phyloP scores from a whole-genome alignment of 2,797 vertebrate genomes.

The Tamandua tetradactyla region DNA sequence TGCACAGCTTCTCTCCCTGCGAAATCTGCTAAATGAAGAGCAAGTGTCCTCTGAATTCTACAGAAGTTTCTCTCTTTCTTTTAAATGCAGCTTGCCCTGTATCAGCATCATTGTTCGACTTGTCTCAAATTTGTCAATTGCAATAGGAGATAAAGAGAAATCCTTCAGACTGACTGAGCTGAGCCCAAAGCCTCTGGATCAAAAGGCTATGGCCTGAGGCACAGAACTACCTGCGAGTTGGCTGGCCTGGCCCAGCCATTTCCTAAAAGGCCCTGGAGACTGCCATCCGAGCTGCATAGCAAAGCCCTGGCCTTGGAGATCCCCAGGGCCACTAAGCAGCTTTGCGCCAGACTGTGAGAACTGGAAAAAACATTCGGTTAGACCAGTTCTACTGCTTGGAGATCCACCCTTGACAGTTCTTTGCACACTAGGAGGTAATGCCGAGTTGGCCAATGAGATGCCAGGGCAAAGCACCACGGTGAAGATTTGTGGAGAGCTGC shows the following conservation, averaged over 20 bases:
- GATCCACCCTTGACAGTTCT: background rate
- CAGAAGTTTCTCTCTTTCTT: background rate
- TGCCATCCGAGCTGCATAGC: constrained; percentile 15
- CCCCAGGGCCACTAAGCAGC: background rate
- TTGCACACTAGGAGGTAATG: background rate
- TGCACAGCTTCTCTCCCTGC: background rate
- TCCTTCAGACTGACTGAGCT: constrained; percentile 10
- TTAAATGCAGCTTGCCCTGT: background rate
- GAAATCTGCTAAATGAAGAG: background rate
- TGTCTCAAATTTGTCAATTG: constrained; percentile 34
- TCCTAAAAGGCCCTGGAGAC: constrained; percentile 17
- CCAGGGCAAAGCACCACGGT: background rate
- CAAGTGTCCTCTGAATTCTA: background rate
- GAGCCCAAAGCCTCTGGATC: background rate
- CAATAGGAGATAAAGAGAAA: background rate
- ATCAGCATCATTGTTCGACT: constrained; percentile 36
- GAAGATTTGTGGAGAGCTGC: background rate
- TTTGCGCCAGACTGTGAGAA: constrained; percentile 42
- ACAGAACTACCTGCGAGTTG: constrained; percentile 4
- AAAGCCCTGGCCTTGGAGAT: background rate
- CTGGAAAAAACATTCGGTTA: background rate
- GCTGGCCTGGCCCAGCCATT: background rate
- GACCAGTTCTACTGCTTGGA: constrained; percentile 31
- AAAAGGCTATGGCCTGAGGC: constrained; percentile 40
- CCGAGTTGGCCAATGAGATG: background rate